Evolutionary conservation across 2,888 invertebrate genomes (phyloP).

Genomic region (Drosophila testacea): DNA sequence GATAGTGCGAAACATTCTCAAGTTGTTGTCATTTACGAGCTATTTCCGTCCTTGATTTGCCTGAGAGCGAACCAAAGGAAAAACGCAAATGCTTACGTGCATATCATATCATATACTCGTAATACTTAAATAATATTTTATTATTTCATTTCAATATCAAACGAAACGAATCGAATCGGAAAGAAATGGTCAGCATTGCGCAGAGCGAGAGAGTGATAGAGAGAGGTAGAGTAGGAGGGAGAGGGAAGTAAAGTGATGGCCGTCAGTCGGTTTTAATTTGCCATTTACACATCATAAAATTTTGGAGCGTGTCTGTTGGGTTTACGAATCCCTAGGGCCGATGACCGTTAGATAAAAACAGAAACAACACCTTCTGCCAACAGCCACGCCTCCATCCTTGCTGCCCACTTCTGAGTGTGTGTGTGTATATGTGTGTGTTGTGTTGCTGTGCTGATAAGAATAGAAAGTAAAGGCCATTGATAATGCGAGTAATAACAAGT

Average conservation of each 20-base stretch:
- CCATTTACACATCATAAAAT: conserved; percentile 69
- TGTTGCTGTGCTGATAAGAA: conserved; percentile 7
- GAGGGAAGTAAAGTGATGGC: conserved; percentile 13
- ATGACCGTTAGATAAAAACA: conserved; percentile 18
- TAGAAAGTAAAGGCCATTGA: conserved; percentile 21
- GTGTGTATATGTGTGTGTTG: not conserved
- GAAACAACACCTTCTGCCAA: conserved; percentile 14
- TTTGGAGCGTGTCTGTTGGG: conserved; percentile 41
- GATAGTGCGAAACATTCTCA: conserved; percentile 51
- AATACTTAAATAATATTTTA: conserved; percentile 48
- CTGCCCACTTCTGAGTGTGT: not conserved
- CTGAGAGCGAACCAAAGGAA: conserved; percentile 15
- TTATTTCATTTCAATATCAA: conserved; percentile 55
- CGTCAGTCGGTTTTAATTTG: conserved; percentile 56
- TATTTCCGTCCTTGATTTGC: conserved; percentile 48
- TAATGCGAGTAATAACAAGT: not conserved
- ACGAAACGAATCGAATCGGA: conserved; percentile 9
- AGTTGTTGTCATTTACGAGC: conserved; percentile 58
- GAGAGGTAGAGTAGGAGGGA: not conserved
- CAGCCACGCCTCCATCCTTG: conserved; percentile 21
- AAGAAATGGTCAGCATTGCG: conserved; percentile 29
- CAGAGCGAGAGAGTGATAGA: not conserved
- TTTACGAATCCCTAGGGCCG: conserved; percentile 15
- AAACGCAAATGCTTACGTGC: conserved; percentile 44
- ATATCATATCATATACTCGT: conserved; percentile 42